phyloP scores from a whole-genome alignment of 2,888 invertebrate species.

The Pocota personata region DNA sequence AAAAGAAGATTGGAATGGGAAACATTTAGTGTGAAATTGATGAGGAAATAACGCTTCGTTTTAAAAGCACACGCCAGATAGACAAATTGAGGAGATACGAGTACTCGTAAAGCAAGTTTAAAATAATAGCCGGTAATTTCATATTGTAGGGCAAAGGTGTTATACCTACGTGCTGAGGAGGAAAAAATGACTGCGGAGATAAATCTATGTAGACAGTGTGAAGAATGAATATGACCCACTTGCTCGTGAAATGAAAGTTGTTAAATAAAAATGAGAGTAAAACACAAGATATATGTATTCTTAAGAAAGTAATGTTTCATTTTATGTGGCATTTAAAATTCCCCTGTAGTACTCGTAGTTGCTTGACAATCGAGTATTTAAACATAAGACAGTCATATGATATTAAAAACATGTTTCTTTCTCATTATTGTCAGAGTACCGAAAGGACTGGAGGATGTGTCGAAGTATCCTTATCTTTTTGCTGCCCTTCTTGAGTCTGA shows the following conservation, averaged over 20 bases:
- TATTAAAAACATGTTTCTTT: background rate
- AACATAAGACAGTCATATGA: background rate
- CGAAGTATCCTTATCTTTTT: constrained; percentile 92
- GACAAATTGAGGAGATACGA: background rate
- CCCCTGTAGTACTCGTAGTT: background rate
- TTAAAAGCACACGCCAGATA: background rate
- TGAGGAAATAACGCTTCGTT: background rate
- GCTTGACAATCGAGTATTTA: background rate
- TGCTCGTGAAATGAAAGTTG: background rate
- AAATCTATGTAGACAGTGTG: background rate
- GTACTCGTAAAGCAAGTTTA: too few species aligned
- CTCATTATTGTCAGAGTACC: constrained; percentile 83
- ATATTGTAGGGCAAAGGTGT: background rate
- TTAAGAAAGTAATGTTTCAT: background rate
- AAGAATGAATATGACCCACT: background rate
- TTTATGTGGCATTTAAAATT: background rate
- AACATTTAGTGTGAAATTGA: background rate
- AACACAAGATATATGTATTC: background rate
- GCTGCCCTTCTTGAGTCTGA: constrained; percentile 92
- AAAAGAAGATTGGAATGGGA: background rate
- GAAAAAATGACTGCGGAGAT: background rate
- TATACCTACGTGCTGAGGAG: too few species aligned
- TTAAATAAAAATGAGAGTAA: background rate
- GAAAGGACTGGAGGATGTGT: constrained; percentile 92
- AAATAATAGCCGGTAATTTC: background rate